Evolutionary conservation across 2,888 invertebrate genomes (phyloP).

Genomic region (Cataglyphis livida): DNA sequence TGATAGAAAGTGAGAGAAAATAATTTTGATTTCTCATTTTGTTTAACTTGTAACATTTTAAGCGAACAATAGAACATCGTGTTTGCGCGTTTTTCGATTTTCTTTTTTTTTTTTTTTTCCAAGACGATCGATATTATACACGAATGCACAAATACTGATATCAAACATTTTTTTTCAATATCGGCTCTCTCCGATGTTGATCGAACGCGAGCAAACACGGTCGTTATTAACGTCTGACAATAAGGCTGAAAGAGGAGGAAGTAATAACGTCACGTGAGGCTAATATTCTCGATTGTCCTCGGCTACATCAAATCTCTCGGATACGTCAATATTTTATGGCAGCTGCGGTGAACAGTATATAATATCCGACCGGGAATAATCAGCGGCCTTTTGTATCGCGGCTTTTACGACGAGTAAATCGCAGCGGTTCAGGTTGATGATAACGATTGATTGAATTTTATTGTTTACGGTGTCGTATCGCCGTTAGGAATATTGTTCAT

Average conservation of each 20-base stretch:
- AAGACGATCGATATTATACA: not conserved
- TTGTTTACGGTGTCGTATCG: not conserved
- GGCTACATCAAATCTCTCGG: slow-evolving; percentile 37
- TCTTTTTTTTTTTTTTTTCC: slow-evolving; percentile 1
- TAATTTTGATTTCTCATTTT: slow-evolving; percentile 8
- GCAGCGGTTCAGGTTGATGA: not conserved
- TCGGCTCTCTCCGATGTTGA: not conserved
- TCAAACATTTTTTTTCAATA: slow-evolving; percentile 45
- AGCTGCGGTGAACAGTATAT: slow-evolving; percentile 20
- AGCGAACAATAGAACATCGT: not conserved
- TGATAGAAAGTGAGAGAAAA: not conserved
- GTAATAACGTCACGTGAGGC: slow-evolving; percentile 28
- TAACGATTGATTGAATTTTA: slow-evolving; percentile 49
- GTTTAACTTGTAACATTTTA: slow-evolving; percentile 5
- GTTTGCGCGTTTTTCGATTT: not conserved
- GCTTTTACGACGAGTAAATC: not conserved
- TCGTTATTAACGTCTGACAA: slow-evolving; percentile 22
- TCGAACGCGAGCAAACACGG: slow-evolving; percentile 20
- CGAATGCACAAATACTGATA: slow-evolving; percentile 17
- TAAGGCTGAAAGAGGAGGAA: slow-evolving; percentile 1
- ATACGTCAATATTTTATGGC: slow-evolving; percentile 44
- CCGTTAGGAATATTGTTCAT: slow-evolving; percentile 2
- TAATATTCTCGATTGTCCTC: slow-evolving; percentile 41
- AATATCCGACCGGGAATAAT: slow-evolving; percentile 49
- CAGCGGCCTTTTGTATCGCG: slow-evolving; percentile 3